Conservation (phyloP, 2,888 invertebrate species). For the Germaria angustata region DNA sequence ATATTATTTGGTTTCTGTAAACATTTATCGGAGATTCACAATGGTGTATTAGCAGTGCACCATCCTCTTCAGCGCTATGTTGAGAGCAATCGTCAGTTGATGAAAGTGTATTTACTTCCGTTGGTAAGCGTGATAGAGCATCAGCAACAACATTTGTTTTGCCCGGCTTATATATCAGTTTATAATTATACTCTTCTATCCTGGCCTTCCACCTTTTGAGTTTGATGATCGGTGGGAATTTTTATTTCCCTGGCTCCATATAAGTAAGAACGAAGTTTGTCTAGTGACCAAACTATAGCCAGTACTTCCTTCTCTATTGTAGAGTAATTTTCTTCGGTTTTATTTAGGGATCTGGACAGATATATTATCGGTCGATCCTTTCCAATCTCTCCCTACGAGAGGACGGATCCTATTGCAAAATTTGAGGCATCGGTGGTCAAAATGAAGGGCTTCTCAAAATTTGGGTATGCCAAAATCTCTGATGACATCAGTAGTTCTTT, state of each 20-base stretch:
- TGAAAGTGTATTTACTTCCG: background rate
- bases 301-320: slow-evolving; percentile 57
- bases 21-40: slow-evolving; percentile 43
- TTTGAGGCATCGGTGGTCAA: slow-evolving; percentile 62
- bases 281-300: slow-evolving; percentile 46
- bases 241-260: background rate
- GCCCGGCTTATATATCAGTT: slow-evolving; percentile 41
- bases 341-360: slow-evolving; percentile 38
- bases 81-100: slow-evolving; percentile 1
- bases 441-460: slow-evolving; percentile 49
- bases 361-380: slow-evolving; percentile 14
- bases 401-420: slow-evolving; percentile 54
- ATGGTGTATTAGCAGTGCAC: slow-evolving; percentile 50
- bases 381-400: slow-evolving; percentile 51
- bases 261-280: no score
- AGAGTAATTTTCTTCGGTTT: slow-evolving; percentile 51
- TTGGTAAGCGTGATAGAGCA: slow-evolving; percentile 22
- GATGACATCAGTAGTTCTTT: slow-evolving; percentile 55
- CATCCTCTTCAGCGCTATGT: slow-evolving; percentile 34
- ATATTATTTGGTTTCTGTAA: slow-evolving; percentile 56
- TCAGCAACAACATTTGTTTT: slow-evolving; percentile 54
- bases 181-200: no score
- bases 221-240: slow-evolving; percentile 4
- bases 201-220: no score
- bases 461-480: slow-evolving; percentile 55